Evolutionary conservation across 2,113 vertebrate species (phyloP), one percentile per base, ranked within the genome.

Genomic region (Scomber japonicus): DNA sequence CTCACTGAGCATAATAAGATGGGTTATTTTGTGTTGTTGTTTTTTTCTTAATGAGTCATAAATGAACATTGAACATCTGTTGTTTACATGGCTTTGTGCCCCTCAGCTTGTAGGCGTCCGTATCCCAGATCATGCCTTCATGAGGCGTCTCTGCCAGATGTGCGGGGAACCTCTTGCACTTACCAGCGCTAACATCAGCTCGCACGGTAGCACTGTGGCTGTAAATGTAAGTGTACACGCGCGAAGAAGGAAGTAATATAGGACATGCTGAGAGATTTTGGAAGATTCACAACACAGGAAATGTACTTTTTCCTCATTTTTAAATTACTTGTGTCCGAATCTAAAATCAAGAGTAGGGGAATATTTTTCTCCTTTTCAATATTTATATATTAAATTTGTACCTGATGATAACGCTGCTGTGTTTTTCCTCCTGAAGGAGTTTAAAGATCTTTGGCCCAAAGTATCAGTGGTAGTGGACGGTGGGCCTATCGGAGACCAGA

Each of bases 101-200:
- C 35, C 63, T 5, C 67, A 99, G 98, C 95, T 99, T 21, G 97
- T 99, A 11, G 98, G 98, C 1, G 94, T 99, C 7, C 97, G 98
- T 2, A 95, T 99, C 79, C 98, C 97, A 13, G 87, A 96, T 79
- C 96, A 99, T 3, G 63, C 87, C 6, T 99, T 99, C 54, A 90
- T 98, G 75, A 94, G 95, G 55, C 94, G 94, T 10, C 80, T 99
- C 76, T 96, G 96, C 17, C 96, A 95, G 72, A 92, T 93, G 79
- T 99, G 97, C 60, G 78, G 87, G 0, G 97, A 96, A 19, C 97
- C 98, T 0, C 93, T 99, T 17, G 98, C 98, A 1, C 89, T 99
- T 14, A 99, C 98, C 0, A 99, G 97, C 0, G 98, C 98, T 60
- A 99, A 99, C 88, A 13, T 98, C 93, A 99, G 97, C 91, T 91